Base-by-base conservation (phyloP, 2,113 vertebrate genomes). In the Cochlearius cochlearius region DNA sequence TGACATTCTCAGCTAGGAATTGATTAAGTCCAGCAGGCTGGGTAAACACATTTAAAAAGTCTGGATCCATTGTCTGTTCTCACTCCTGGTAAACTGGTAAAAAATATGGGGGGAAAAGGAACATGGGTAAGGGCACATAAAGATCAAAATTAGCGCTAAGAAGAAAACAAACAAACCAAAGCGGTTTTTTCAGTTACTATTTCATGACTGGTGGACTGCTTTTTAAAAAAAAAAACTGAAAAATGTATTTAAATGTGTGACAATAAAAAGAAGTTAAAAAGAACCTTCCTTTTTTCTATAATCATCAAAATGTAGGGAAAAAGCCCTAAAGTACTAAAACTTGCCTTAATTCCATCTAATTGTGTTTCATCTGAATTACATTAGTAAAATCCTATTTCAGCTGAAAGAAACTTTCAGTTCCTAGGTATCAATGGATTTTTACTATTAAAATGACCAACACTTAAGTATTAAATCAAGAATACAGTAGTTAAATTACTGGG, bases 1-100 rank as follows among this genome's bases (percentile, higher is more conserved):
- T 49, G 15, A 27, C 74, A 17, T 68, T 94, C 53, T 94, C 91
- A 3, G 5, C 2, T 0, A 66, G 75, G 8, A 59, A 36, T 1
- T 17, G 41, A 77, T 26, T 43, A 39, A 38, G 49, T 18, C 49
- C 45, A 15, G 92, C 72, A 36, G 84, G 56, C 69, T 97, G 96
- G 55, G 95, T 83, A 89, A 97, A 95, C 6, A 20, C 67, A 38
- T 93, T 97, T 55, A 95, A 23, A 10, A 94, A 19, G 19, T 95
- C 94, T 2, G 83, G 36, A n/a, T 98, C 97, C 98, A 98, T 98
- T 25, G 43, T 34, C 47, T 94, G 79, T 53, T 75, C n/a, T 83
- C 20, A n/a, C 88, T 69, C 63, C 93, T 93, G 69, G 38, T 50
- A 82, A 94, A 41, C 17, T 49, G 27, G 49, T 29, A 71, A 81